A percentile compares a stretch with the other conserved stretches of the same genome.
Evolutionary conservation across 2,113 vertebrate species (phyloP).

Genomic region (Artemisiospiza belli): DNA sequence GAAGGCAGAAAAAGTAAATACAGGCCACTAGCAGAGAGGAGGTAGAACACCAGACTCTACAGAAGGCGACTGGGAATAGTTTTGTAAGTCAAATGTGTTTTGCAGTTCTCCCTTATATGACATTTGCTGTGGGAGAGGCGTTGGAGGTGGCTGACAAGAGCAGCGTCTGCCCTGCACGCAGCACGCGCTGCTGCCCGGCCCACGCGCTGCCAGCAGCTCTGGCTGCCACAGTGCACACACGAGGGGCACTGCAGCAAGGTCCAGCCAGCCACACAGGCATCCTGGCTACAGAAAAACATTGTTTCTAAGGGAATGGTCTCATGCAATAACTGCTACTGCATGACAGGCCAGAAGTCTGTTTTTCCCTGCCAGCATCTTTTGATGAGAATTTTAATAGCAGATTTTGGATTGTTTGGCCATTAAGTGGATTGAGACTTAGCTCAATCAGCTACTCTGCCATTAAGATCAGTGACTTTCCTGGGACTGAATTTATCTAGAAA

Average conservation of each 20-base stretch:
- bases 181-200: not conserved
- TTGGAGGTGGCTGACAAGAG: not conserved
- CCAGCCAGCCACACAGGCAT: not conserved
- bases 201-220: not conserved
- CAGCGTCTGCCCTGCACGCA: not conserved
- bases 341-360: not conserved
- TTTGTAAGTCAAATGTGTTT: not conserved
- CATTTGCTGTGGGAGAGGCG: not conserved
- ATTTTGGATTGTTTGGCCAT: not conserved
- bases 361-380: not conserved
- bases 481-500: constrained; percentile 8
- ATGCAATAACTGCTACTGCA: not conserved
- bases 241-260: not conserved
- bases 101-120: not conserved
- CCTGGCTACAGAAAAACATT: not conserved
- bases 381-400: not conserved
- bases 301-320: not conserved
- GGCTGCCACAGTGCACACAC: not conserved
- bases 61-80: not conserved
- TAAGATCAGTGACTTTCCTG: not conserved
- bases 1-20: not conserved
- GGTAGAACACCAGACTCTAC: not conserved
- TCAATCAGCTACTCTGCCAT: not conserved
- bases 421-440: not conserved
- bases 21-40: not conserved